Base-by-base conservation (phyloP, 92 coral and sea anemone genomes). In the Umimayanthus chanpuru region DNA sequence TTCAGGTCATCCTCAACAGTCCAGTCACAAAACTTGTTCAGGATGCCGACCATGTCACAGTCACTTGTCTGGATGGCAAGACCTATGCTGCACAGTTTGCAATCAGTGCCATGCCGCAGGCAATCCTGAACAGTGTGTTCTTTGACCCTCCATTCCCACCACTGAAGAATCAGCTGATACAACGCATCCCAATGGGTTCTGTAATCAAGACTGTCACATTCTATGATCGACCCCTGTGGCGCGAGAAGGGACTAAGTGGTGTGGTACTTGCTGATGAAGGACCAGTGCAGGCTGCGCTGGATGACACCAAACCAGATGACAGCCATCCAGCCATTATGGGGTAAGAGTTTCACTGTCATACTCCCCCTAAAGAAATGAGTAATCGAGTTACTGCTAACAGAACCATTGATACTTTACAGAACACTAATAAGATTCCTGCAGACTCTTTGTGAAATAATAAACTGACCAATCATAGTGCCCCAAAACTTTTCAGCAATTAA, bases 51-150 rank as follows among this genome's bases (percentile, higher is more conserved):
- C 92, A 91, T 68, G 94, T 96, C 0, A 85, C 90, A 73, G 96
- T 96, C 15, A 93, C 97, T 44, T 96, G 99, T 85, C 91, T 88
- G 67, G 89, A 96, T 90, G 98, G 98, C 87, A 96, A 95, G 82
- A 89, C 76, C 32, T 96, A 94, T 85, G 89, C 91, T 91, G 95
- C 97, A 38, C 89, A 96, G 88, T 96, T 88, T 85, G 98, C 88
- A 72, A 92, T 96, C 75, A 95, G 99, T 91, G 99, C 99, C 78
- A 96, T 96, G 93, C 99, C 99, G 2, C 99, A 96, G 81, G 99
- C 94, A 76, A 93, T 96, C 49, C 92, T 96, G 20, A 93, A 94
- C 81, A 93, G 89, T 90, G 91, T 96, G 26, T 91, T 95, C 82
- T 96, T 96, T 90, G 92, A 92, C 12, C 99, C 98, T 68, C 98